Evolutionary conservation across 1,140 invertebrate species (phyloP).

Genomic region (Andricus grossulariae): DNA sequence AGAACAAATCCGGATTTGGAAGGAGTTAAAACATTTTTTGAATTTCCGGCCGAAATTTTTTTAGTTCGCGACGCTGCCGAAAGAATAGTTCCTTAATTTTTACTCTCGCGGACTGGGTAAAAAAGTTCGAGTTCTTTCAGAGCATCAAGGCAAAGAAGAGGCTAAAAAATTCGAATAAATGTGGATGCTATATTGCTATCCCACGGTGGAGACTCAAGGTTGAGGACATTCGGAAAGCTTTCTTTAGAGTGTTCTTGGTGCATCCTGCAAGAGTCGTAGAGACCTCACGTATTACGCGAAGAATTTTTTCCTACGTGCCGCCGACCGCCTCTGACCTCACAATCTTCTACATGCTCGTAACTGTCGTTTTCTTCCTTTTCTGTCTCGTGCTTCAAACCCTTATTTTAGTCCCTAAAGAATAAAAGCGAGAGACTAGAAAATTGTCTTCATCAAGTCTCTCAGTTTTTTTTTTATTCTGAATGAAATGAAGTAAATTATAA

Average conservation of each 20-base stretch:
- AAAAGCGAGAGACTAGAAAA: not conserved
- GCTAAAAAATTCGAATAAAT: not conserved
- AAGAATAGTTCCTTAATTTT: too few relatives aligned
- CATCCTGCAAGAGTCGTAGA: not conserved
- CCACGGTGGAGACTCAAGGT: not conserved
- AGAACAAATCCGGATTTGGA: too few relatives aligned
- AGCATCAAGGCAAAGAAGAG: not conserved
- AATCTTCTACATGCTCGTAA: constrained; percentile 28
- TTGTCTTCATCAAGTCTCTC: not conserved
- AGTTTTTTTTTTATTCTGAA: not conserved
- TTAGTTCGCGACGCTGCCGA: too few relatives aligned
- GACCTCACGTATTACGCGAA: constrained; percentile 5
- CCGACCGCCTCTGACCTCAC: constrained; percentile 22
- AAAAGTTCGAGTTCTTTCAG: too few relatives aligned
- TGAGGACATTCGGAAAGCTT: not conserved
- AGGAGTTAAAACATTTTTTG: too few relatives aligned
- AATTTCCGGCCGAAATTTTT: too few relatives aligned
- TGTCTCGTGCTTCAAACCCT: constrained; percentile 11
- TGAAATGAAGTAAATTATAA: too few relatives aligned
- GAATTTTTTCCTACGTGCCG: constrained; percentile 23
- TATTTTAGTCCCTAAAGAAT: not conserved
- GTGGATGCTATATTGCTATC: not conserved
- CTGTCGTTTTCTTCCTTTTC: constrained; percentile 25
- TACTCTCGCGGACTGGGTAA: too few relatives aligned
- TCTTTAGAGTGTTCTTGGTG: not conserved